phyloP scores from a whole-genome alignment of 2,113 vertebrate species.

The Pardalotus punctatus region DNA sequence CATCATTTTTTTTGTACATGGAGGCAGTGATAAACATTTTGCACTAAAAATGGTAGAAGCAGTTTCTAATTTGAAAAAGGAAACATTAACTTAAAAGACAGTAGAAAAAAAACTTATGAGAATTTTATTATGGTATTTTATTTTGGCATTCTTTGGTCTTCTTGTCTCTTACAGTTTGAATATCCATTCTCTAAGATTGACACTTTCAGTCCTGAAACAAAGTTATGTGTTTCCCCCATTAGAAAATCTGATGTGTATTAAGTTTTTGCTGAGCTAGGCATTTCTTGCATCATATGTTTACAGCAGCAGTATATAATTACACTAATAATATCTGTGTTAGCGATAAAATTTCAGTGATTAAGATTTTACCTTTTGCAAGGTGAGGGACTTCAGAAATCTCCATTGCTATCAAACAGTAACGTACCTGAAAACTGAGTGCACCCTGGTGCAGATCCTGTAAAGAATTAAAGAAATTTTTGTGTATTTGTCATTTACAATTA shows the following conservation, averaged over 20 bases:
- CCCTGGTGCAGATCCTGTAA: background rate
- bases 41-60: background rate
- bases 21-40: background rate
- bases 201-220: background rate
- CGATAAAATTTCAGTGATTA: background rate
- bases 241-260: background rate
- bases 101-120: background rate
- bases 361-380: background rate
- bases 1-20: background rate
- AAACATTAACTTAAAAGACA: background rate
- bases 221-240: background rate
- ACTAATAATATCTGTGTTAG: background rate
- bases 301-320: background rate
- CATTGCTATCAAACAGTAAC: background rate
- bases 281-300: background rate
- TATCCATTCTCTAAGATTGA: background rate
- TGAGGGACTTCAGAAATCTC: background rate
- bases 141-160: background rate
- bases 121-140: background rate
- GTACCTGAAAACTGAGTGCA: background rate
- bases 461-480: background rate
- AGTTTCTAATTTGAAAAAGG: background rate
- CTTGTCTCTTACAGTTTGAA: background rate
- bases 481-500: background rate
- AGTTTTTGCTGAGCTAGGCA: background rate